These are phyloP conservation scores for Agrochola circellaris DNA, from an alignment of 2,888 invertebrate species.

Conservation along the genomic window DNA sequence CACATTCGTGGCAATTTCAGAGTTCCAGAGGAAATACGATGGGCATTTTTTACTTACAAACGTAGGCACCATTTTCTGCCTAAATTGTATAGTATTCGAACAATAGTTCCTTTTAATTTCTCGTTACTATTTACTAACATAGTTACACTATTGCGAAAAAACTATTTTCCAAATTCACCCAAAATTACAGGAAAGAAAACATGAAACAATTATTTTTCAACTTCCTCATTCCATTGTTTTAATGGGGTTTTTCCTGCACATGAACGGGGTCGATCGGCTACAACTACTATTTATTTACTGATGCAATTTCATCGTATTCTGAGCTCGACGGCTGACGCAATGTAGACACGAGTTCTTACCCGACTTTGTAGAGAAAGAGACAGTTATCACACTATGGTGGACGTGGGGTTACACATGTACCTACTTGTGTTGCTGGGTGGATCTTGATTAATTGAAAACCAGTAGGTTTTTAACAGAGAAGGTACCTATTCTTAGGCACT, in stretches of 20 bases:
- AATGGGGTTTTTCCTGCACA: constrained; percentile 10
- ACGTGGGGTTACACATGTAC: background rate
- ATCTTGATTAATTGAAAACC: background rate
- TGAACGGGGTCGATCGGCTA: background rate
- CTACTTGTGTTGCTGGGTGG: constrained; percentile 12
- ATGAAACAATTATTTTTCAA: background rate
- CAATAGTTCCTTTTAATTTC: background rate
- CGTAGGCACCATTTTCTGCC: background rate
- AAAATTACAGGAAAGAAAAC: constrained; percentile 9
- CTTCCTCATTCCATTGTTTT: constrained; percentile 15
- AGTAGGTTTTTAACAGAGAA: background rate
- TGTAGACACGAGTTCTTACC: background rate
- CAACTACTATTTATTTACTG: constrained; percentile 36
- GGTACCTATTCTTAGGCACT: background rate
- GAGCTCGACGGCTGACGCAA: constrained; percentile 50
- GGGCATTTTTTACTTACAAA: background rate
- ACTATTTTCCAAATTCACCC: background rate
- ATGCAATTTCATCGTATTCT: constrained; percentile 51
- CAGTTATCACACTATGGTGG: background rate
- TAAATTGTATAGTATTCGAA: background rate
- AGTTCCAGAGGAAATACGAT: constrained; percentile 4
- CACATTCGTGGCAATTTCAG: constrained; percentile 6
- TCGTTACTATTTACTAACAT: background rate
- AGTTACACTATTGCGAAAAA: constrained; percentile 5
- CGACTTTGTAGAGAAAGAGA: constrained; percentile 16